Evolutionary conservation across 1,140 invertebrate species (phyloP), one percentile per base, ranked within the genome.

Genomic region (Anagrus nilaparvatae): DNA sequence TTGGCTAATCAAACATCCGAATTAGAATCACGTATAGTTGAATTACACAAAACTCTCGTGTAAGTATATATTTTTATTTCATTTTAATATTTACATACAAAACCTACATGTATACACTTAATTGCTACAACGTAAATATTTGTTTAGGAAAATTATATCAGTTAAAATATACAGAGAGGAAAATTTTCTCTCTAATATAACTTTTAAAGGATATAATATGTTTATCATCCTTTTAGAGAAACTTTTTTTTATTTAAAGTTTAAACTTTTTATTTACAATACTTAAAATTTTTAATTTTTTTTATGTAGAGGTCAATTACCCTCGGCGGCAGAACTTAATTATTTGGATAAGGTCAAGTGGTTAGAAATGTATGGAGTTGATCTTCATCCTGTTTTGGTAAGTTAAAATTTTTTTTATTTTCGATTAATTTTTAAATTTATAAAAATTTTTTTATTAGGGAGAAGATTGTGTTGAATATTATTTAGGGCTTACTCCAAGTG

Each of bases 391-490:
- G 84, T 87, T 20, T 63, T 84, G 71, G 82, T 82, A 60, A 67
- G 77, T 61, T 54, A 47, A 32, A 42, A 35, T 29, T 25, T 43
- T 32, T 35, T 44, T 39, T 54, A 55, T 58, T 53, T n/a, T 51
- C 43, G 40, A 36, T 59, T 46, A 25, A 25, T 25, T n/a, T n/a
- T n/a, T n/a, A n/a, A n/a, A n/a, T n/a, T n/a, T n/a, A n/a, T n/a
- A n/a, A n/a, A n/a, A n/a, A n/a, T n/a, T 60, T 53, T 55, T 55
- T 54, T 65, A 66, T 45, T 69, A 94, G 90, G 93, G 94, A 36
- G 90, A 96, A 73, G 95, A 99, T 71, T 91, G 88, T 49, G 87
- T 93, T 37, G 88, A 95, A 58, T 98, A 99, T 70, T 92, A 87
- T 69, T 74, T 99, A 52, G 96, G 96, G 21, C 69, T 99, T 49